These are phyloP conservation scores for Centropus bengalensis DNA, from an alignment of 2,113 vertebrate species.

Conservation along the genomic window DNA sequence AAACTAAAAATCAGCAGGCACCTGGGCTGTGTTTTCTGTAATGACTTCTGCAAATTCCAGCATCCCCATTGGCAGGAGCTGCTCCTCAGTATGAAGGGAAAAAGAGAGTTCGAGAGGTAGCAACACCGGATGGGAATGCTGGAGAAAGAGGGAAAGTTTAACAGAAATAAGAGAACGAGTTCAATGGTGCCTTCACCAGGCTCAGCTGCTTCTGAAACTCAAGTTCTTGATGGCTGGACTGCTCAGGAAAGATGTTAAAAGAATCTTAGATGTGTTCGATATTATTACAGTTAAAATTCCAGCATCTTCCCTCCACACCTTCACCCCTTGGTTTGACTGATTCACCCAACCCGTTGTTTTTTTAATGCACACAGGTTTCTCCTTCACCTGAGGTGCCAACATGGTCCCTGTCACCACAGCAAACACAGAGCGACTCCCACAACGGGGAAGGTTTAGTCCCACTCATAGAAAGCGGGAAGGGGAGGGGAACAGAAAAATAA, in stretches of 20 bases:
- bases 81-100: rapidly evolving
- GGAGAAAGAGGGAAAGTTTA: neutral
- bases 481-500: rapidly evolving
- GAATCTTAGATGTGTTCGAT: neutral
- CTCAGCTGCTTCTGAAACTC: neutral
- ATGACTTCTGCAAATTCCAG: neutral
- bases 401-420: neutral
- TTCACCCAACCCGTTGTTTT: neutral
- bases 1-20: neutral
- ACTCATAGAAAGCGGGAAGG: too few relatives aligned
- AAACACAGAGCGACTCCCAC: rapidly evolving
- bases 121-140: neutral
- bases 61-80: rapidly evolving
- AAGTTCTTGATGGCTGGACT: rapidly evolving
- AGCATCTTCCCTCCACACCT: neutral
- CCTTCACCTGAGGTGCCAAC: neutral
- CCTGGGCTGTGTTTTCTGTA: neutral
- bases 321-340: neutral
- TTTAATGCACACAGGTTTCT: neutral
- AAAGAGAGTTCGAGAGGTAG: too few relatives aligned
- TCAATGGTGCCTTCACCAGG: too few relatives aligned
- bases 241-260: neutral
- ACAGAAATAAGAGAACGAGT: neutral
- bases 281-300: neutral
- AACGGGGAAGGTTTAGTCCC: neutral